Evolutionary conservation across 2,797 vertebrate species (phyloP), one percentile per base, ranked within the genome.

Genomic region (Enteromius argenteus): DNA sequence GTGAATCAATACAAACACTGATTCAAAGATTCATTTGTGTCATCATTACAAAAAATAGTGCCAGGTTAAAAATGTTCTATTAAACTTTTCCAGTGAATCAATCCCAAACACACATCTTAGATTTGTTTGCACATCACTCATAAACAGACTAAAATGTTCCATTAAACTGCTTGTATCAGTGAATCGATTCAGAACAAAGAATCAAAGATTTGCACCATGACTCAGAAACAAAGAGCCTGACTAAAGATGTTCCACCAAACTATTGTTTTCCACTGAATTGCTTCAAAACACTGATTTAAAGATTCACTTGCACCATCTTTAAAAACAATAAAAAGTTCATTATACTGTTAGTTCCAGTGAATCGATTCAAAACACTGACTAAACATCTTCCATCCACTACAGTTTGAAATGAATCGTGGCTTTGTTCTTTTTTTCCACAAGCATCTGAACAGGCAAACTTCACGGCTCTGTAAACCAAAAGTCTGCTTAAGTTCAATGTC

Each of bases 401-500:
- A 56, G 67, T 51, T 66, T 80, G 10, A 78, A 73, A 88, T 81
- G 84, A 84, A 91, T 85, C 81, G 21, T 15, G 51, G 53, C 77
- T 87, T 84, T 85, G 80, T 80, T 86, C 87, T 58, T 74, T 82
- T 46, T 9, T 64, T 86, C 56, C 81, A 73, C n/a, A 86, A 86
- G 87, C 81, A 42, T 81, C 86, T 80, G 89, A 62, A 85, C 49
- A 86, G 90, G 81, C 88, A 91, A 91, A 93, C 89, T 90, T 93
- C 80, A 89, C 86, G 90, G 89, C 81, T 89, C 89, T 87, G 88
- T 83, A 87, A 89, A 91, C 89, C 89, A 79, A 93, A 92, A 91
- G 92, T 94, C 95, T 95, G 94, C 89, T 94, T 90, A 92, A 93
- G 91, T 95, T 95, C 93, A 95, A 94, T 95, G 95, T 95, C 94